Conservation (phyloP, 2,797 vertebrate genomes). For the Columba guinea region DNA sequence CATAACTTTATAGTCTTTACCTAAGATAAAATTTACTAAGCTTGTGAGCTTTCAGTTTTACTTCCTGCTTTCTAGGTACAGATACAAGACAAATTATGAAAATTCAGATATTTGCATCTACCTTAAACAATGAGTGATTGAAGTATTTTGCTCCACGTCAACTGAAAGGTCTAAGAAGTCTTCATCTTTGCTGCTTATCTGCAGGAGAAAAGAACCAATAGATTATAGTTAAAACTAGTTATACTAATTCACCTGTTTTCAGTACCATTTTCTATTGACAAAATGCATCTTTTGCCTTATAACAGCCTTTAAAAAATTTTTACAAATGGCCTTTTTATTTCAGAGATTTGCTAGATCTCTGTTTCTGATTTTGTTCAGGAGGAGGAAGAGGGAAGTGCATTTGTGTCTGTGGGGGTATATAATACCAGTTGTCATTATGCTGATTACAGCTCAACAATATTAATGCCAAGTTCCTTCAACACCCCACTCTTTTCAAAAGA, state of each 20-base stretch:
- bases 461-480: background rate
- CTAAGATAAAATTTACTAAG: background rate
- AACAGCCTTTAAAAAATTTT: background rate
- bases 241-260: background rate
- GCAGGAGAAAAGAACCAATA: background rate
- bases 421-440: background rate
- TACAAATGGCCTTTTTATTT: background rate
- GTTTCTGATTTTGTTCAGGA: background rate
- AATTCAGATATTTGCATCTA: background rate
- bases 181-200: conserved; percentile 88
- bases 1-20: background rate
- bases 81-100: background rate
- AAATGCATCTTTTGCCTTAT: background rate
- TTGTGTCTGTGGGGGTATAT: background rate
- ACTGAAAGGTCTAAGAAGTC: conserved; percentile 87
- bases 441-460: background rate
- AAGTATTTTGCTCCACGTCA: conserved; percentile 87
- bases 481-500: background rate
- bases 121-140: conserved; percentile 87
- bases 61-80: background rate
- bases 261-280: background rate
- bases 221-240: background rate
- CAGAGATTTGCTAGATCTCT: background rate
- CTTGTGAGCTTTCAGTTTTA: background rate
- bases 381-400: background rate